These are phyloP conservation scores for Danio rerio DNA, from an alignment of 2,113 vertebrate species.

Conservation along the genomic window DNA sequence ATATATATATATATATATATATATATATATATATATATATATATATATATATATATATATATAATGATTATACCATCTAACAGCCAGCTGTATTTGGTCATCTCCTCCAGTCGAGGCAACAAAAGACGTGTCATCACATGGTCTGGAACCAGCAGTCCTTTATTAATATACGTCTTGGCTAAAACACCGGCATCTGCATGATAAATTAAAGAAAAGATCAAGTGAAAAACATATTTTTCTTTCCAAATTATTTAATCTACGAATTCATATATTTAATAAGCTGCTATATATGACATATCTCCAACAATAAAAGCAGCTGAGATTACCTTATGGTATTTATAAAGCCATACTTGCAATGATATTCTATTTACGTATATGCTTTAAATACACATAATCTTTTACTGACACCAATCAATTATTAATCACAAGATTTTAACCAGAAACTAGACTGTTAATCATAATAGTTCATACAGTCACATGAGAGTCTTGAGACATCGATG, in stretches of 20 bases:
- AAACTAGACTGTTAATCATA: constrained; percentile 1
- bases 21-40: too few relatives aligned
- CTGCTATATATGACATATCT: not conserved
- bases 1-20: too few relatives aligned
- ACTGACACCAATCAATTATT: not conserved
- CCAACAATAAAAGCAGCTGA: not conserved
- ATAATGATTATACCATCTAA: constrained; percentile 81
- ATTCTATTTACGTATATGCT: not conserved
- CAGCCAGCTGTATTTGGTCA: constrained; percentile 85
- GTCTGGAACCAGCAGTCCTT: constrained; percentile 89
- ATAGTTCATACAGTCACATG: not conserved
- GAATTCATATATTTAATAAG: not conserved
- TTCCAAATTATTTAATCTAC: not conserved
- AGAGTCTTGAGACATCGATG: not conserved
- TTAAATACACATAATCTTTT: not conserved
- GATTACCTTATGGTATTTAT: not conserved
- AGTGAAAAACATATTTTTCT: not conserved
- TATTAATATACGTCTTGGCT: constrained; percentile 86
- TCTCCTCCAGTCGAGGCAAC: constrained; percentile 84
- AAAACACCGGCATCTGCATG: constrained; percentile 81
- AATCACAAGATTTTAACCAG: constrained; percentile 1
- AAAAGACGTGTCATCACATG: constrained; percentile 88
- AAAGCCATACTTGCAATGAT: not conserved
- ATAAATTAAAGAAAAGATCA: too few relatives aligned
- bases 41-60: too few relatives aligned